Evolutionary conservation across 1,140 invertebrate species (phyloP), one percentile per base, ranked within the genome.

Genomic region (Eurytemora carolleeae): DNA sequence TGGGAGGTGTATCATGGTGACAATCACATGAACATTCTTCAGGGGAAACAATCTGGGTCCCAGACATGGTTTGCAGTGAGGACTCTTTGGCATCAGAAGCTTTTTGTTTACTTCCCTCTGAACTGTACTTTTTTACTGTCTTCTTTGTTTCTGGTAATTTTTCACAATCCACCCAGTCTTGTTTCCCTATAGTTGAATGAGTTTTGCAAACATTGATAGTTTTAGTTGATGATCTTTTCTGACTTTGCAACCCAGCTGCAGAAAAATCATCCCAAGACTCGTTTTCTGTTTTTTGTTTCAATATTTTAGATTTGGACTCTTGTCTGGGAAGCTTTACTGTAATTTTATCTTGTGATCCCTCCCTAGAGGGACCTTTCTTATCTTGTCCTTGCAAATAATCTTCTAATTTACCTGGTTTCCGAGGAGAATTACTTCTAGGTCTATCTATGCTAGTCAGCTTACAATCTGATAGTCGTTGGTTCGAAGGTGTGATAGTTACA

Each of bases 161-260:
- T 24, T 59, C 58, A 22, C 58, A 59, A 21, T 59, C 26, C 24
- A 59, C 58, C 58, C 58, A 59, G n/a, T 59, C 26, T 3, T 3
- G 53, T n/a, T 18, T 20, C 12, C 24, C 20, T 12, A 17, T 20
- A 58, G 21, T 20, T 7, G 21, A 24, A 7, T 15, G 12, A 7
- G 24, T n/a, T 12, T 3, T 25, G 12, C 25, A 25, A 25, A 3
- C 25, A 12, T 15, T 15, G 55, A 17, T 16, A 25, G 15, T 21
- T 19, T n/a, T 24, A 3, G 21, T 24, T 7, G 7, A 24, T 19
- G 21, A 24, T 7, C 21, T 12, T 3, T 20, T 22, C 21, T 17
- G 3, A 25, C 3, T 21, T 7, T 15, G 15, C 21, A 12, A 17
- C 21, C 16, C 19, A 19, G 24, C 24, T 22, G n/a, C n/a, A n/a